Evolutionary conservation across 2,888 invertebrate species (phyloP), one percentile per base, ranked within the genome.

Genomic region (Anthrax anthrax): DNA sequence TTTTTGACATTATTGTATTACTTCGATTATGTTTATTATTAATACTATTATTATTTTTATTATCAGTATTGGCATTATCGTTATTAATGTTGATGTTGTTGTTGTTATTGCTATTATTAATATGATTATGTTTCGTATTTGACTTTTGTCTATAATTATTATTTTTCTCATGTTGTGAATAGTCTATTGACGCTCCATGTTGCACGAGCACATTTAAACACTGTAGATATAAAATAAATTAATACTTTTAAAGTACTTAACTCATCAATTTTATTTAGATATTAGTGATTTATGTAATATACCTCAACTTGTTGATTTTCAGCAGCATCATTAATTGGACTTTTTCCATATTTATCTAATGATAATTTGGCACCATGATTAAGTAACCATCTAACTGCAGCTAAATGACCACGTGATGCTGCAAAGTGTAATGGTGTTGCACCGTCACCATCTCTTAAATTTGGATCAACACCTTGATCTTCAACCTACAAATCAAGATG

Each of bases 251-350:
- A 5, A 43, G 37, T 9, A 39, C 6, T 19, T 39, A 5, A 5
- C 9, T 9, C 6, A 27, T 27, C 6, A 16, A 9, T 19, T 44
- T 29, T 44, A 10, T 41, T 44, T 40, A 23, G 37, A 39, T 48
- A 42, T 40, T 34, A n/a, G n/a, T 17, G 37, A 37, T 32, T 32
- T n/a, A n/a, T n/a, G 16, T 18, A 14, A 19, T 37, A 18, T 64
- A 88, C 89, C 78, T 90, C 86, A 54, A 85, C 78, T 61, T 90
- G 88, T 62, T 89, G 87, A 60, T 89, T 86, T 62, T 91, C 89
- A 10, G 89, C 89, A 0, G 91, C 91, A 63, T 89, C 89, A 61
- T 90, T 89, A 54, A 91, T 83, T 5, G 91, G 89, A 60, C 86
- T 88, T 67, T 90, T 89, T 48, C 90, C 89, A 57, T 84, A 84